Evolutionary conservation across 2,888 invertebrate genomes (phyloP), one percentile per base, ranked within the genome.

Genomic region (Drosophila formosana): DNA sequence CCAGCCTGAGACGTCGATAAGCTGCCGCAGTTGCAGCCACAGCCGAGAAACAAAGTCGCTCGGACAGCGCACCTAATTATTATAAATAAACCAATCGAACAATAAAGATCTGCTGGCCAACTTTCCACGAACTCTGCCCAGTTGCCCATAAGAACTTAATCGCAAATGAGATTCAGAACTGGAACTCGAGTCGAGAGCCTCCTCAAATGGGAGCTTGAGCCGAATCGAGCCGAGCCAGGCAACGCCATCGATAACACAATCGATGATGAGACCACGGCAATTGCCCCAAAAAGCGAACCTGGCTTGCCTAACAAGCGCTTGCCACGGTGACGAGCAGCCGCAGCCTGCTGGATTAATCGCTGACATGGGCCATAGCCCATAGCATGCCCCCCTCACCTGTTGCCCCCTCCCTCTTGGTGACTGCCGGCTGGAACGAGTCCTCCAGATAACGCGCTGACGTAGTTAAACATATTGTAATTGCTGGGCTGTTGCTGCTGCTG

Each of bases 381-480:
- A 58, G 46, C n/a, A 37, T 37, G 37, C n/a, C n/a, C 37, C 37
- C 37, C 4, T 32, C 9, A 18, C 23, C 57, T 52, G 53, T 37
- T 53, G 6, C 47, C 45, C 7, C 47, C 46, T 37, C 63, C 67
- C n/a, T 25, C 11, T 11, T 13, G n/a, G 4, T 9, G 26, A 26
- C 28, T 25, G 9, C 32, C 25, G 49, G 26, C 11, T 13, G 57
- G 55, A 67, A 25, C 61, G 8, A 46, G 71, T 58, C 63, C 50
- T 18, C 39, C 71, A 81, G 88, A 89, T 89, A 86, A 86, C 75
- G 90, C 83, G 86, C 82, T 90, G 89, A 82, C 90, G 90, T 89
- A 91, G 91, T 90, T 90, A 91, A 91, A 91, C 91, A 91, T 91
- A 91, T 91, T 91, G 91, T 91, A 91, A 91, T 91, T 91, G 89